phyloP scores from a whole-genome alignment of 37 sponge, comb jelly and placozoan species.

The Halichondria panicea region DNA sequence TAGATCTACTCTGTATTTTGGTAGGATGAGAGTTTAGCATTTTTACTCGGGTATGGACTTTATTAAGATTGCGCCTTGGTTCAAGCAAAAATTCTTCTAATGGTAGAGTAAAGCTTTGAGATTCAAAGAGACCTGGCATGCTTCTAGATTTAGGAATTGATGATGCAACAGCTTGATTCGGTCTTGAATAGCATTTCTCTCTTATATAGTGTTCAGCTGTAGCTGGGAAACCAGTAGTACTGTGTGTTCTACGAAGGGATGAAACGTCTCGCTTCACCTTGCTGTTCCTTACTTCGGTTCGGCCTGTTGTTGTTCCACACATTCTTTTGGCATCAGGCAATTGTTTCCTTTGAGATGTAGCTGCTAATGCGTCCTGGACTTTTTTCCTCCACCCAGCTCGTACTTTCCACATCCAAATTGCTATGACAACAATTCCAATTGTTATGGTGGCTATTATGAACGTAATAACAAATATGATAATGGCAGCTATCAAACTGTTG shows the following conservation, averaged over 20 bases:
- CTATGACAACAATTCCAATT: too few relatives aligned
- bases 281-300: not conserved
- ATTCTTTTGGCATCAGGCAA: not conserved
- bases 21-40: too few relatives aligned
- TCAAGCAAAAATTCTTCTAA: too few relatives aligned
- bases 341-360: not conserved
- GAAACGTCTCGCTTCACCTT: not conserved
- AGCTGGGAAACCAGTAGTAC: constrained; percentile 42
- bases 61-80: not conserved
- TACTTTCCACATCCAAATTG: not conserved
- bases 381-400: not conserved
- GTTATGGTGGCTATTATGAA: too few relatives aligned
- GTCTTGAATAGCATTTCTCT: not conserved
- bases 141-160: not conserved
- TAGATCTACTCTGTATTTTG: too few relatives aligned
- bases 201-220: not conserved
- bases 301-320: not conserved
- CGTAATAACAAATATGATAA: too few relatives aligned
- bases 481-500: too few relatives aligned
- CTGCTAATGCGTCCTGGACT: not conserved
- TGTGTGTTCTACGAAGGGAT: constrained; percentile 8
- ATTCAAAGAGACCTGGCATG: constrained; percentile 14
- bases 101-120: too few relatives aligned
- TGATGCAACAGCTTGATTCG: not conserved
- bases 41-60: not conserved